A percentile compares a stretch with the other conserved stretches of the same genome.
Evolutionary conservation across 2,888 invertebrate species (phyloP).

Genomic region (Apodemia zela): DNA sequence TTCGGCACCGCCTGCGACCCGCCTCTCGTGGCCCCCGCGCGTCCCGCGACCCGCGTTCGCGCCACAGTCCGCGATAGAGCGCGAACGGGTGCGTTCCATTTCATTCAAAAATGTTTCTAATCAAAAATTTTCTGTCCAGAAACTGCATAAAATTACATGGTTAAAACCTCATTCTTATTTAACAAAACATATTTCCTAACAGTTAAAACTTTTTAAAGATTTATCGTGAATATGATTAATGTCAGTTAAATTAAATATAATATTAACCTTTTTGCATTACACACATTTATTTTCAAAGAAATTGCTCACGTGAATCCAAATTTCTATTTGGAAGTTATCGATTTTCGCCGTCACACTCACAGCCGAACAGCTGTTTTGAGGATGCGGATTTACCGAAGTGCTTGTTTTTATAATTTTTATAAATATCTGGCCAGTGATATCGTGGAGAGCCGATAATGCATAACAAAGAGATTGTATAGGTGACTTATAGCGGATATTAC

Average conservation of each 20-base stretch:
- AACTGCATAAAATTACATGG: constrained; percentile 35
- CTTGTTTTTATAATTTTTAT: constrained; percentile 11
- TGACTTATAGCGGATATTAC: constrained; percentile 15
- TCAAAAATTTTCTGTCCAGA: constrained; percentile 17
- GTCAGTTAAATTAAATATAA: not conserved
- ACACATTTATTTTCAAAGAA: not conserved
- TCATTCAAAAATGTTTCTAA: constrained; percentile 24
- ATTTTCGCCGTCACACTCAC: constrained; percentile 59
- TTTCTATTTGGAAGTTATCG: constrained; percentile 54
- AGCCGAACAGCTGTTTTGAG: constrained; percentile 69
- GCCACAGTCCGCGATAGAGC: constrained; percentile 59
- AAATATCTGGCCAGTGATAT: constrained; percentile 7
- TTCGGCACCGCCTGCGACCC: constrained; percentile 59
- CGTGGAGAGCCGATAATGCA: not conserved
- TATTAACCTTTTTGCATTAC: constrained; percentile 9
- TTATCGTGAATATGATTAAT: not conserved
- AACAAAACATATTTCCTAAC: not conserved
- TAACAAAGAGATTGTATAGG: constrained; percentile 8
- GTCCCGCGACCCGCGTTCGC: constrained; percentile 39
- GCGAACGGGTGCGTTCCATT: constrained; percentile 56
- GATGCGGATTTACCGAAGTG: constrained; percentile 44
- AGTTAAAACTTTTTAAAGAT: not conserved
- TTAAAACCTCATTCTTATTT: not conserved
- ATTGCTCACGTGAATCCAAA: not conserved
- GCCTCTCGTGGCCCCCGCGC: constrained; percentile 53